Percentiles rank a stretch among this genome's conserved stretches.
Conservation (phyloP, 2,888 invertebrate genomes). For the Pherbina coryleti region DNA sequence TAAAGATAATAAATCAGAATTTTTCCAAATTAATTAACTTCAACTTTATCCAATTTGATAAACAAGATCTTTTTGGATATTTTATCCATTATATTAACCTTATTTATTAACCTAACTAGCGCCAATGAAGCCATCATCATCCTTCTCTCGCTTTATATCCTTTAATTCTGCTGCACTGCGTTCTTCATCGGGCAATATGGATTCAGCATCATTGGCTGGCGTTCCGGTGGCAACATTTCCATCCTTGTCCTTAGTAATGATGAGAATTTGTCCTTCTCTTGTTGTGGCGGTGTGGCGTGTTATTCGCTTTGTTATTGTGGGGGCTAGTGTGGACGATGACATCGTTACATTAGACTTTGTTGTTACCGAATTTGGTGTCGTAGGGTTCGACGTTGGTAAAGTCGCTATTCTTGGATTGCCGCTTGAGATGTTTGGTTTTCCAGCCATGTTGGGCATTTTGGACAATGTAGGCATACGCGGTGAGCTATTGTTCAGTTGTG, state of each 20-base stretch:
- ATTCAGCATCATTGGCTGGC: conserved; percentile 34
- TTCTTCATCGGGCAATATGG: conserved; percentile 43
- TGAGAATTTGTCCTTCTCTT: conserved; percentile 35
- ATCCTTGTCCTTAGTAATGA: conserved; percentile 39
- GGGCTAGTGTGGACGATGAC: neutral
- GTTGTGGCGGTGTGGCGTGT: conserved; percentile 38
- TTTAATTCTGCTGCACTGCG: conserved; percentile 14
- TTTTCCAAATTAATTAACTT: no score
- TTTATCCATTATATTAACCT: no score
- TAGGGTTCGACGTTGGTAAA: neutral
- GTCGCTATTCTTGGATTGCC: conserved; percentile 12
- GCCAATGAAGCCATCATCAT: conserved; percentile 47
- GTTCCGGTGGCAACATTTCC: neutral
- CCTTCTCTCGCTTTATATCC: conserved; percentile 50
- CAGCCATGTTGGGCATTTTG: conserved; percentile 12
- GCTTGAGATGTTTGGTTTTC: conserved; percentile 30
- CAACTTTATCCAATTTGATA: no score
- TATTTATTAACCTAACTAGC: conserved; percentile 26
- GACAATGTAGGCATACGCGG: neutral
- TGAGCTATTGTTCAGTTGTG: neutral
- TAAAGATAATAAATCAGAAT: no score
- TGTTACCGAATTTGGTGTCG: conserved; percentile 15
- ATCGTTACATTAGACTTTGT: conserved; percentile 23
- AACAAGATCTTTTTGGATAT: no score
- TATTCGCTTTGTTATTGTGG: conserved; percentile 16